These are phyloP conservation scores for Siderastrea siderea DNA, from an alignment of 92 coral and sea anemone species.

Conservation along the genomic window DNA sequence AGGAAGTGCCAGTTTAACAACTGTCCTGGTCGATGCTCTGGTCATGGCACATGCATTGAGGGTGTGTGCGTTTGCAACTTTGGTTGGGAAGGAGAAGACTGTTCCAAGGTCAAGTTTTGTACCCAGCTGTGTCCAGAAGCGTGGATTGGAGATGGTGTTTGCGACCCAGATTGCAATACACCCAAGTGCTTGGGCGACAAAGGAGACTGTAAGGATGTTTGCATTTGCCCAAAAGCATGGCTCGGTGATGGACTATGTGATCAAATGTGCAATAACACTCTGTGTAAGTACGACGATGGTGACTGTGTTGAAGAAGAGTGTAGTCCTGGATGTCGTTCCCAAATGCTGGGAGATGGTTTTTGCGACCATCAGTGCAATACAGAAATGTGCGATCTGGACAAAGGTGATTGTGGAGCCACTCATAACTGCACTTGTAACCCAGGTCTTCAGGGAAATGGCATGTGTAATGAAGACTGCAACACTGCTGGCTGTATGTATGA, in stretches of 20 bases:
- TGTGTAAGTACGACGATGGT: conserved; percentile 62
- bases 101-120: conserved; percentile 64
- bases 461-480: conserved; percentile 65
- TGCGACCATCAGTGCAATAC: conserved; percentile 76
- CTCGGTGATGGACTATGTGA: conserved; percentile 74
- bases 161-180: conserved; percentile 70
- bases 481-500: conserved; percentile 68
- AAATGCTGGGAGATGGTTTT: conserved; percentile 65
- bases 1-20: conserved; percentile 59
- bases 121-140: conserved; percentile 58
- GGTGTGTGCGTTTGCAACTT: conserved; percentile 63
- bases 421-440: conserved; percentile 35
- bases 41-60: conserved; percentile 64
- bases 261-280: conserved; percentile 53
- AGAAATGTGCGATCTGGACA: conserved; percentile 56
- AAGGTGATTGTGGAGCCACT: conserved; percentile 51
- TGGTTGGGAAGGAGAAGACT: conserved; percentile 78
- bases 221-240: conserved; percentile 67
- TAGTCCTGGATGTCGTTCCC: conserved; percentile 48
- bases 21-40: conserved; percentile 70
- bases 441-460: conserved; percentile 60
- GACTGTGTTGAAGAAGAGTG: conserved; percentile 65
- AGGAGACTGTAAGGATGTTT: conserved; percentile 60
- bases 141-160: conserved; percentile 78
- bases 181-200: conserved; percentile 57